phyloP scores from a whole-genome alignment of 2,888 invertebrate species.

The Trichopoda pennipes region DNA sequence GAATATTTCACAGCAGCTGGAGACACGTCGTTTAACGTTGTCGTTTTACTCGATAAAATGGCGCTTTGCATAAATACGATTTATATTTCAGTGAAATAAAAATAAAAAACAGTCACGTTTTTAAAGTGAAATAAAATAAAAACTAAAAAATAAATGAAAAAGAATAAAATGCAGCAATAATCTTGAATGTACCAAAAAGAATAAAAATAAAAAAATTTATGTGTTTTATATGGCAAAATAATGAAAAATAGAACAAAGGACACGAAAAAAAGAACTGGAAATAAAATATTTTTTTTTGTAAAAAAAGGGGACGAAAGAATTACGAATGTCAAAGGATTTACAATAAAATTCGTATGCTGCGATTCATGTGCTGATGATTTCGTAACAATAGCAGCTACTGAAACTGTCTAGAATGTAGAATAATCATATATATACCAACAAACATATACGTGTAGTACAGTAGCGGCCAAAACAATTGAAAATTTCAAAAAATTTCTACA shows the following conservation, averaged over 20 bases:
- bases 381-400: conserved; percentile 3
- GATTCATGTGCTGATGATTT: conserved; percentile 36
- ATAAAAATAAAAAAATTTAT: conserved; percentile 13
- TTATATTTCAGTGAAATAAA: conserved; percentile 53
- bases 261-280: conserved; percentile 31
- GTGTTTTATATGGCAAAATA: conserved; percentile 11
- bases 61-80: conserved; percentile 46
- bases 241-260: conserved; percentile 32
- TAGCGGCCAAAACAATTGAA: not conserved
- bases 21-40: conserved; percentile 43
- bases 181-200: conserved; percentile 13
- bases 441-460: not conserved
- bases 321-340: conserved; percentile 71
- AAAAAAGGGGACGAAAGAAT: conserved; percentile 65
- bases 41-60: conserved; percentile 45
- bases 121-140: conserved; percentile 53
- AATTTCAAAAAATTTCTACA: too few species aligned
- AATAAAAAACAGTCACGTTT: conserved; percentile 62
- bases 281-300: conserved; percentile 36
- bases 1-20: not conserved
- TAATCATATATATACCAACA: not conserved
- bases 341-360: conserved; percentile 64
- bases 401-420: not conserved
- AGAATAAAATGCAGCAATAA: conserved; percentile 14
- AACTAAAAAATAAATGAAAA: conserved; percentile 25